Base-by-base conservation (phyloP, 2,888 invertebrate genomes). In the Drosophila percnosoma region DNA sequence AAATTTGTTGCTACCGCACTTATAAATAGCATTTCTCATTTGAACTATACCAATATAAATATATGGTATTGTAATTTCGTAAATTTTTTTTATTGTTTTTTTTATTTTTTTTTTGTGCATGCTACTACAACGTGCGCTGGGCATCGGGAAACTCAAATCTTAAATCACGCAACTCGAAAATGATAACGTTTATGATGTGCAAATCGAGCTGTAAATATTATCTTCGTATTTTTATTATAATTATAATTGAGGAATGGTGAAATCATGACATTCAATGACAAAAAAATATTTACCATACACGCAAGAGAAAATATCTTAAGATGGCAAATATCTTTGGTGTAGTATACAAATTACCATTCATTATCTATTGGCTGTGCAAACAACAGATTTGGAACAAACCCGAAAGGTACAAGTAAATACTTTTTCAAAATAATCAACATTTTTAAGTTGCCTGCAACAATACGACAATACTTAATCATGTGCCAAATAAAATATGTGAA, bases 141-240 rank as follows among this genome's bases (percentile, higher is more conserved):
- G 15, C 45, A 45, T 57, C 60, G 38, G 45, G 38, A 67, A 73
- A 29, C 18, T 57, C 40, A 67, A 58, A 66, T 38, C 52, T n/a
- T 27, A 54, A 82, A 66, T 87, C 82, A 87, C 87, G 82, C 79
- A 83, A 59, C 27, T 65, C 42, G 18, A 42, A 75, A 70, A 68
- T 82, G 53, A 68, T 74, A 45, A 52, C 57, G 62, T 83, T 84
- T 87, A 84, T 64, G 72, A 84, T 71, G 74, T 81, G 84, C 70
- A 68, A 81, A 57, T 67, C 67, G 29, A 73, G 45, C 49, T 74
- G 62, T 21, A 62, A 65, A 64, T 67, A 24, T 70, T 27, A 24
- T 29, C 51, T 71, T 48, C 67, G 52, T 54, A 24, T 15, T 24
- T 45, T 45, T 45, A 45, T 45, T 45, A 45, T 24, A 24, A 57